Evolutionary conservation across 2,113 vertebrate species (phyloP).

Genomic region (Connochaetes taurinus): DNA sequence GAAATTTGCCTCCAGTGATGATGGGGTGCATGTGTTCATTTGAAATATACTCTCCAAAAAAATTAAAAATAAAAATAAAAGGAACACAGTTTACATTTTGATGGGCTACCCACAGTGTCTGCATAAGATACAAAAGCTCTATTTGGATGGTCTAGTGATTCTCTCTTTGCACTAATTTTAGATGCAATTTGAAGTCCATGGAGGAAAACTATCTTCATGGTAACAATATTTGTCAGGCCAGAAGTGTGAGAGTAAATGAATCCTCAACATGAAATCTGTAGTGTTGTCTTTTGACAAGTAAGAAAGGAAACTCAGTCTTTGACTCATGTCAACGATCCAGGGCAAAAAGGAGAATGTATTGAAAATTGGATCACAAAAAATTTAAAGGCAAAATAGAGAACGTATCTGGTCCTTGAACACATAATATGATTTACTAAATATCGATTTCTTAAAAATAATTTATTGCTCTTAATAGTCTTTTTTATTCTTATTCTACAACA

Average conservation of each 20-base stretch:
- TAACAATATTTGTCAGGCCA: conserved; percentile 76
- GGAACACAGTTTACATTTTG: conserved; percentile 71
- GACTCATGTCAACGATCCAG: conserved; percentile 79
- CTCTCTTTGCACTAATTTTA: conserved; percentile 74
- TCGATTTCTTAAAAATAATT: conserved; percentile 99
- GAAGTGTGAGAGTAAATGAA: conserved; percentile 61
- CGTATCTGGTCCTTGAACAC: conserved; percentile 92
- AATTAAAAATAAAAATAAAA: conserved; percentile 50
- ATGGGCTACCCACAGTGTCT: conserved; percentile 73
- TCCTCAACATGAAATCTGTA: conserved; percentile 68
- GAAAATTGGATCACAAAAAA: conserved; percentile 81
- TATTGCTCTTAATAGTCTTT: conserved; percentile 98
- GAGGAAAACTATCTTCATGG: conserved; percentile 77
- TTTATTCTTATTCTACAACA: conserved; percentile 89
- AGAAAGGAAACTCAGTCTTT: conserved; percentile 74
- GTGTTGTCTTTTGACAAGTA: conserved; percentile 46
- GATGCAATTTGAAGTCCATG: conserved; percentile 75
- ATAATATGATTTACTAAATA: conserved; percentile 97
- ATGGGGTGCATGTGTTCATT: conserved; percentile 66
- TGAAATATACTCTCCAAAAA: conserved; percentile 69
- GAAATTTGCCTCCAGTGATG: conserved; percentile 77
- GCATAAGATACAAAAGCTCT: conserved; percentile 72
- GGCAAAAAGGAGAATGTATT: conserved; percentile 79
- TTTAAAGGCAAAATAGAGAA: conserved; percentile 92
- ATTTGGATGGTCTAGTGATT: conserved; percentile 54